Percentiles rank a stretch among this genome's conserved stretches.
phyloP scores from a whole-genome alignment of 1,140 invertebrate species.

The Diprion similis region DNA sequence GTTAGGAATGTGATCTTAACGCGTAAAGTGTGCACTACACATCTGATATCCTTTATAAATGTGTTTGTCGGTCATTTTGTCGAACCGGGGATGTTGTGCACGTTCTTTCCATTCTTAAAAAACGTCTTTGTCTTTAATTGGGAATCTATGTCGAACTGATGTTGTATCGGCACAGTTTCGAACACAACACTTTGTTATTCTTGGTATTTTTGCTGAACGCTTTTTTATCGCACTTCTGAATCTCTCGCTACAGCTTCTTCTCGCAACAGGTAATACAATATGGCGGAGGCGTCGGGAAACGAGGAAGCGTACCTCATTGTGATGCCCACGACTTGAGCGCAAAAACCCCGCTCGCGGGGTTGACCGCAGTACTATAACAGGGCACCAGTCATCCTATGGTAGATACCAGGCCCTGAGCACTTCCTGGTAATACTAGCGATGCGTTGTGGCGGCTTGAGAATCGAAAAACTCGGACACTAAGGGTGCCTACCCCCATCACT shows the following conservation, averaged over 20 bases:
- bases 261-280: no score
- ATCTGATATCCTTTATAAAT: conserved; percentile 1
- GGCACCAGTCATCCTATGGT: no score
- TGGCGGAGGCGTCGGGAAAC: neutral
- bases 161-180: neutral
- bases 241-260: neutral
- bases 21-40: neutral
- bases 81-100: neutral
- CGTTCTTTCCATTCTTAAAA: neutral
- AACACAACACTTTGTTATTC: neutral
- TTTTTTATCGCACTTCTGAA: neutral
- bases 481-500: no score
- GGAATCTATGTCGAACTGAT: neutral
- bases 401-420: no score
- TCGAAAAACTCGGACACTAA: no score
- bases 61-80: neutral
- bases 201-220: neutral
- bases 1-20: neutral
- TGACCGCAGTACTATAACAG: no score
- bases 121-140: neutral
- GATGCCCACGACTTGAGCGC: no score
- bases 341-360: no score
- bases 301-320: no score
- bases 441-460: no score
- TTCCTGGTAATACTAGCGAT: no score